Percentiles rank a stretch among this genome's conserved stretches.
These are phyloP conservation scores for Zingel zingel DNA, from an alignment of 2,113 vertebrate species.

Conservation along the genomic window DNA sequence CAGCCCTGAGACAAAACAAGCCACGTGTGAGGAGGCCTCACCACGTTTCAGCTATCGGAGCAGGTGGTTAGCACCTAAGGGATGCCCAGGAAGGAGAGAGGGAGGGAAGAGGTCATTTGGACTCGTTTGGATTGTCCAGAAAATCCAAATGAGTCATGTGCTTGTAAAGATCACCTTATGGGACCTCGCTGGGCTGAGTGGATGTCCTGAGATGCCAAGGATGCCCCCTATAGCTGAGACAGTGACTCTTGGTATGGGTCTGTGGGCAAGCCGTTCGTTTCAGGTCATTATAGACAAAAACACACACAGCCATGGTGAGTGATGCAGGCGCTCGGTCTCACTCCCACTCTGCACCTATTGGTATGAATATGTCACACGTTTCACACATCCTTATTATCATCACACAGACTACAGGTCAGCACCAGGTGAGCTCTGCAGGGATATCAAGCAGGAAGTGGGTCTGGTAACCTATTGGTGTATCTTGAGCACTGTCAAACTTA, in stretches of 20 bases:
- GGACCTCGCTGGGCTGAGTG: slow-evolving; percentile 47
- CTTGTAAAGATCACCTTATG: slow-evolving; percentile 70
- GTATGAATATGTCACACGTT: slow-evolving; percentile 43
- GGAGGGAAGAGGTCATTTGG: slow-evolving; percentile 19
- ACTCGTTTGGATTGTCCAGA: slow-evolving; percentile 57
- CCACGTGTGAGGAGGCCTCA: slow-evolving; percentile 45
- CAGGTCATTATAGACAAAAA: slow-evolving; percentile 53
- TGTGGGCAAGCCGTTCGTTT: slow-evolving; percentile 1
- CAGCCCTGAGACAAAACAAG: slow-evolving; percentile 63
- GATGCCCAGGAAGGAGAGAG: slow-evolving; percentile 28
- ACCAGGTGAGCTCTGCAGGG: slow-evolving; percentile 67
- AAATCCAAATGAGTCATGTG: slow-evolving; percentile 75
- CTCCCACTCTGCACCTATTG: slow-evolving; percentile 54
- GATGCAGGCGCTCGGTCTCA: slow-evolving; percentile 39
- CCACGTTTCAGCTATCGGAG: slow-evolving; percentile 59
- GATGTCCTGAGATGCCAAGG: slow-evolving; percentile 45
- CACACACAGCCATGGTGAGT: slow-evolving; percentile 59
- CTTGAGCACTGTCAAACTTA: slow-evolving; percentile 70
- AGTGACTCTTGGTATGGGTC: slow-evolving; percentile 36
- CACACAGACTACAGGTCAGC: slow-evolving; percentile 61
- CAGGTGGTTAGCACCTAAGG: slow-evolving; percentile 60
- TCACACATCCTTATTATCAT: slow-evolving; percentile 51
- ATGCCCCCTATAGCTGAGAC: slow-evolving; percentile 46
- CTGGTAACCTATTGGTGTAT: slow-evolving; percentile 40
- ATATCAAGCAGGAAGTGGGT: slow-evolving; percentile 61